Base-by-base conservation (phyloP, 1,140 invertebrate genomes). In the Drosophila kikkawai region DNA sequence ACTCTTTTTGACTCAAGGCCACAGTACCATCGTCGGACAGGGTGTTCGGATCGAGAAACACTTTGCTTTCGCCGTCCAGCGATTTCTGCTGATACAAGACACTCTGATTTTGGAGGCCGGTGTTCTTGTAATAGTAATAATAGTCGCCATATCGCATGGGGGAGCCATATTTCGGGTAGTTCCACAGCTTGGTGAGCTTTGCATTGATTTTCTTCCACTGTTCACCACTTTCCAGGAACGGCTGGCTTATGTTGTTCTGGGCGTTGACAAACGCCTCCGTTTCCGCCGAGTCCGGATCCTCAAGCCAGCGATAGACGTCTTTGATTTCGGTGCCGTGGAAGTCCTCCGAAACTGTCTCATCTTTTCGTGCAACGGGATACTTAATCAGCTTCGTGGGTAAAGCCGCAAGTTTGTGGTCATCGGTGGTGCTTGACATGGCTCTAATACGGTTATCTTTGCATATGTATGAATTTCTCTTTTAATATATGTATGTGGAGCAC, bases 251-350 rank as follows among this genome's bases (percentile, higher is more conserved):
- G 26, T 95, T 95, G 95, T 99, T 99, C 93, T 99, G 97, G 12
- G 95, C 96, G 65, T 98, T 96, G 37, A 99, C 97, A 95, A 98
- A 99, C 45, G 95, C 94, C 93, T 98, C 97, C 1, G 98, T 99
- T 93, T 99, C 98, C 74, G 96, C 95, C 0, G 96, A 94, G 92
- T 99, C 97, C 1, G 98, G 98, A 94, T 99, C 97, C 94, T 99
- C 99, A 26, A 99, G 93, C 98, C 98, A 99, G 50, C 98, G 95
- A 93, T 99, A 99, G 0, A 98, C 97, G 94, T 99, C 99, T 75
- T 93, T 66, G 67, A 99, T 94, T 95, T 97, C 95, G 42, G 94
- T 94, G 42, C 97, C 97, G 94, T 98, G 96, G 93, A 96, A 97
- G 85, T 96, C 94, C 74, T 99, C 98, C 37, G 96, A 93, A 50